These are phyloP conservation scores for Sphecodes monilicornis DNA, from an alignment of 2,888 invertebrate species.

Conservation along the genomic window DNA sequence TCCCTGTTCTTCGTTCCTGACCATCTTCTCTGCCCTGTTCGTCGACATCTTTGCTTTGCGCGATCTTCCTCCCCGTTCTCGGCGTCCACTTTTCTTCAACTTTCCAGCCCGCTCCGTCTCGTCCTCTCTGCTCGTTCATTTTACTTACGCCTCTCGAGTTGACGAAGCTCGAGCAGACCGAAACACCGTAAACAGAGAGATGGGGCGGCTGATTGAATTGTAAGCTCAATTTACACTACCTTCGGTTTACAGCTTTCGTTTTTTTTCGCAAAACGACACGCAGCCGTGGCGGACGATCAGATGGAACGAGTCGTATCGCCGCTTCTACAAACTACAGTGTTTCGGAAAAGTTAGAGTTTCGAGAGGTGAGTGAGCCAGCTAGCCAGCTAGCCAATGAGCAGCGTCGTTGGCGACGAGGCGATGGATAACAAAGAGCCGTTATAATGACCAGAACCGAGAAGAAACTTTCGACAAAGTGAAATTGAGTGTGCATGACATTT, in stretches of 20 bases:
- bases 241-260: constrained; percentile 60
- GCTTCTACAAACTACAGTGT: constrained; percentile 39
- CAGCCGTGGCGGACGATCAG: constrained; percentile 25
- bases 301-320: constrained; percentile 7
- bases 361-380: not conserved
- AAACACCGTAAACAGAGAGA: constrained; percentile 35
- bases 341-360: not conserved
- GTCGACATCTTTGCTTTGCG: constrained; percentile 44
- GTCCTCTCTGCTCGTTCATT: constrained; percentile 46
- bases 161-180: constrained; percentile 61
- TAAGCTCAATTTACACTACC: constrained; percentile 82
- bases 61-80: constrained; percentile 18
- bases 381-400: not conserved
- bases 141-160: constrained; percentile 63
- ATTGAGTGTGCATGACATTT: constrained; percentile 62
- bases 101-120: constrained; percentile 20
- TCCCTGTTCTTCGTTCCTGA: constrained; percentile 33
- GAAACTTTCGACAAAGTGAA: constrained; percentile 63
- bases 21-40: not conserved
- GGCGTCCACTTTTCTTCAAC: constrained; percentile 44
- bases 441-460: constrained; percentile 59
- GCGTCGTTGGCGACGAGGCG: constrained; percentile 34
- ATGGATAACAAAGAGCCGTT: constrained; percentile 64
- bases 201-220: constrained; percentile 81
- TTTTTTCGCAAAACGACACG: constrained; percentile 38